Conservation (phyloP, 2,888 invertebrate species). For the Aphodius sticticus region DNA sequence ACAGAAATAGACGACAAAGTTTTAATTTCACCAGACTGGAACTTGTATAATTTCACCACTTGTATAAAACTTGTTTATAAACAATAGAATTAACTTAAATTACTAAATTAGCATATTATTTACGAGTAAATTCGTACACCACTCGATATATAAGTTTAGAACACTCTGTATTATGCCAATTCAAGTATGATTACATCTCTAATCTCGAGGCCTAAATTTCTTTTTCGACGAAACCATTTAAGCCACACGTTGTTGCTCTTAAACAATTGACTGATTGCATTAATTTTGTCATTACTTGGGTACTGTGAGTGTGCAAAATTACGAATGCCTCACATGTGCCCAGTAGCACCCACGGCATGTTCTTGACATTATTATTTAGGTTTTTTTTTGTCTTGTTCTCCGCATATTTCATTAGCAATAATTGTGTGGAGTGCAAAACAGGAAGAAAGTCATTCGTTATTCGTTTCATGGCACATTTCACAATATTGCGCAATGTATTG, state of each 20-base stretch:
- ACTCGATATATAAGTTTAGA: too few relatives aligned
- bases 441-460: conserved; percentile 5
- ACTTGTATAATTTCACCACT: too few relatives aligned
- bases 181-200: neutral
- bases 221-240: neutral
- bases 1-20: neutral
- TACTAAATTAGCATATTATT: too few relatives aligned
- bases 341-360: neutral
- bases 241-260: neutral
- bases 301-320: neutral
- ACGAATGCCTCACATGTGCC: neutral
- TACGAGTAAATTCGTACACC: too few relatives aligned
- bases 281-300: neutral
- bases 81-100: too few relatives aligned
- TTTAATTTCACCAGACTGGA: too few relatives aligned
- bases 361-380: conserved; percentile 21
- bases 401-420: conserved; percentile 5
- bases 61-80: too few relatives aligned
- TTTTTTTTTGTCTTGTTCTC: conserved; percentile 6
- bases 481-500: neutral
- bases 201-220: neutral
- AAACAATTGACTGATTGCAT: neutral
- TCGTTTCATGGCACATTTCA: neutral
- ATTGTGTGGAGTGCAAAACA: neutral
- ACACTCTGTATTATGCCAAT: too few relatives aligned